Conservation (phyloP, 2,113 vertebrate species). For the Parus major region DNA sequence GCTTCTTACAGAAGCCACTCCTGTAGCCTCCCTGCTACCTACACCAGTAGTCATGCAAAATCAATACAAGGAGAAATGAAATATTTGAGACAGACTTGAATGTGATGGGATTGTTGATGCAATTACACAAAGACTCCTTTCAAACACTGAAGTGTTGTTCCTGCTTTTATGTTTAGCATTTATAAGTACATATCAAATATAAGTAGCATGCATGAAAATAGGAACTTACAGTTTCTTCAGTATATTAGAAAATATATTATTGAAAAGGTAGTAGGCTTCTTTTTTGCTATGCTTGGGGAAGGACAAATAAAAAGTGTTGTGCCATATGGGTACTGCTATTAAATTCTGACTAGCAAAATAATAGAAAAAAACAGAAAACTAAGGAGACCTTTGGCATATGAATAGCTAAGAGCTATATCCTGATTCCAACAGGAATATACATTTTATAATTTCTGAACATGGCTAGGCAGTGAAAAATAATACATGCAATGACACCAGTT, state of each 20-base stretch:
- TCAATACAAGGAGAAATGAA: background rate
- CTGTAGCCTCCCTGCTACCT: background rate
- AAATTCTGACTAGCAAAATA: background rate
- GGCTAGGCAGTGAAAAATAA: background rate
- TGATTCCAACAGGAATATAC: accelerated
- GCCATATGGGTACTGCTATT: background rate
- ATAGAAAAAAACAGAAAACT: background rate
- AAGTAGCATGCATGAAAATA: background rate
- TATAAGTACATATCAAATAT: background rate
- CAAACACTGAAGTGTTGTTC: background rate
- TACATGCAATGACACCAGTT: background rate
- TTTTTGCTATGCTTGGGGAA: background rate
- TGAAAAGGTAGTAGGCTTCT: background rate
- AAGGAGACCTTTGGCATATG: background rate
- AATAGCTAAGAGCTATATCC: background rate
- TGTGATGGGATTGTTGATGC: background rate
- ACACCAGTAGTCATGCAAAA: background rate
- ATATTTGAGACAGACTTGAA: background rate
- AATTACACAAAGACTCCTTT: background rate
- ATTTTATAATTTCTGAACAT: background rate
- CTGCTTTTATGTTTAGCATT: background rate
- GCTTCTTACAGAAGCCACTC: background rate
- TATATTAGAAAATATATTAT: background rate
- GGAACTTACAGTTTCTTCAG: background rate
- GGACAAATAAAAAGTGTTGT: background rate